Percentiles rank a stretch among this genome's conserved stretches.
phyloP scores from a whole-genome alignment of 92 coral and sea anemone genomes.

The Parazoanthus atlanticus region DNA sequence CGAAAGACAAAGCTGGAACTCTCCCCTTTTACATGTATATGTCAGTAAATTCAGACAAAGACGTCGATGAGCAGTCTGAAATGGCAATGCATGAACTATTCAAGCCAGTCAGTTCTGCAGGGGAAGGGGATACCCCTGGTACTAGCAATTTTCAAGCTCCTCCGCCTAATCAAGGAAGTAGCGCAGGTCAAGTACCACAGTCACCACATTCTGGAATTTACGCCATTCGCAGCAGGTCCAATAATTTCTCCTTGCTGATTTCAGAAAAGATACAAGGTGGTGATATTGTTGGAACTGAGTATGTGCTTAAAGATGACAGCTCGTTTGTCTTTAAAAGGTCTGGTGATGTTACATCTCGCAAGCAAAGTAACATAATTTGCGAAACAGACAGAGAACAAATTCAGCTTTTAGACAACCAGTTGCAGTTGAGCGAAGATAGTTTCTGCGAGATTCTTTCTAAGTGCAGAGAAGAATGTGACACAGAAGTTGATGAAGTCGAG shows the following conservation, averaged over 20 bases:
- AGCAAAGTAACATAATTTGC: constrained; percentile 2
- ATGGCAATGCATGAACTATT: constrained; percentile 43
- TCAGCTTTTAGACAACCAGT: neutral
- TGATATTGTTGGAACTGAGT: constrained; percentile 47
- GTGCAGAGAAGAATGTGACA: neutral
- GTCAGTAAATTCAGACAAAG: constrained; percentile 38
- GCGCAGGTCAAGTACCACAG: constrained; percentile 12
- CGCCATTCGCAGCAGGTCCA: constrained; percentile 48
- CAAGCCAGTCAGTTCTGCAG: constrained; percentile 28
- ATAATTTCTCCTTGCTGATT: constrained; percentile 44
- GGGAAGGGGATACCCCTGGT: constrained; percentile 26
- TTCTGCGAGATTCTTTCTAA: constrained; percentile 35
- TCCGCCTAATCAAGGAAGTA: neutral
- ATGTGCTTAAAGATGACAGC: constrained; percentile 38
- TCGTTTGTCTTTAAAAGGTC: constrained; percentile 36
- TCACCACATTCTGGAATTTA: constrained; percentile 47
- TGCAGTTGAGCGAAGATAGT: neutral
- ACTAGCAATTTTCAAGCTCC: constrained; percentile 26
- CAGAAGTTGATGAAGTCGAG: neutral
- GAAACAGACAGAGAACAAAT: neutral
- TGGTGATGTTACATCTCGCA: constrained; percentile 36
- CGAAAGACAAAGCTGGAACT: constrained; percentile 59
- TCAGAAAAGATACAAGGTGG: constrained; percentile 40
- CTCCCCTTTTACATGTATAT: constrained; percentile 60
- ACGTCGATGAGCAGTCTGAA: constrained; percentile 38